Evolutionary conservation across 1,140 invertebrate genomes (phyloP).

Genomic region (Tenebrio molitor): DNA sequence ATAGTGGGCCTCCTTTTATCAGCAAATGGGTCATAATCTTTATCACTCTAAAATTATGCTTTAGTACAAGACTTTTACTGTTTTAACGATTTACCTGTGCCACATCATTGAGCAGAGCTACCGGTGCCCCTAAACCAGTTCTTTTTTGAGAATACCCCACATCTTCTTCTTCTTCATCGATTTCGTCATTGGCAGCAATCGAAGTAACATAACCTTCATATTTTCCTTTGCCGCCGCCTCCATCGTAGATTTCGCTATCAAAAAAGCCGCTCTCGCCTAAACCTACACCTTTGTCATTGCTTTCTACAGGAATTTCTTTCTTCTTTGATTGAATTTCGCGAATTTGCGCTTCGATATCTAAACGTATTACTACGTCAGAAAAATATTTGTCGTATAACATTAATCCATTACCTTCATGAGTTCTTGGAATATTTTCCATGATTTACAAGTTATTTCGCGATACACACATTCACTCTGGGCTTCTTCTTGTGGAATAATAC

Average conservation of each 20-base stretch:
- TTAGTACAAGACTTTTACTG: too few relatives aligned
- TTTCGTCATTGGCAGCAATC: slow-evolving; percentile 94
- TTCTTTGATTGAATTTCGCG: slow-evolving; percentile 91
- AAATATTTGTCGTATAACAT: slow-evolving; percentile 12
- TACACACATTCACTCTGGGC: too few relatives aligned
- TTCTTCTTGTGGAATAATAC: too few relatives aligned
- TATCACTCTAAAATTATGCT: slow-evolving; percentile 81
- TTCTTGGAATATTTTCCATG: slow-evolving; percentile 85
- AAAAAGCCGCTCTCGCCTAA: slow-evolving; percentile 90
- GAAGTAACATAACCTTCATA: slow-evolving; percentile 96
- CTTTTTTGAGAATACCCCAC: slow-evolving; percentile 78
- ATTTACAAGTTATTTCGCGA: slow-evolving; percentile 2
- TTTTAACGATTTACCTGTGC: slow-evolving; percentile 78
- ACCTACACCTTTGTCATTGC: slow-evolving; percentile 79
- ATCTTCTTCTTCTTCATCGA: slow-evolving; percentile 92
- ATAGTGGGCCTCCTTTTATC: slow-evolving; percentile 92
- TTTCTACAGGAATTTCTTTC: slow-evolving; percentile 79
- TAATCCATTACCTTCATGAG: slow-evolving; percentile 78
- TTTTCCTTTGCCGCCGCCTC: slow-evolving; percentile 77
- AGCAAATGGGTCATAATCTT: slow-evolving; percentile 97
- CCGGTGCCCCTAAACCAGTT: slow-evolving; percentile 87
- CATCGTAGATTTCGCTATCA: slow-evolving; percentile 95
- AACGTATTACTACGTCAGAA: slow-evolving; percentile 41
- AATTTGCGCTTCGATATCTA: slow-evolving; percentile 96
- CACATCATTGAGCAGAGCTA: slow-evolving; percentile 91